Conservation (phyloP, 2,888 invertebrate genomes). For the Nymphalis c-album region DNA sequence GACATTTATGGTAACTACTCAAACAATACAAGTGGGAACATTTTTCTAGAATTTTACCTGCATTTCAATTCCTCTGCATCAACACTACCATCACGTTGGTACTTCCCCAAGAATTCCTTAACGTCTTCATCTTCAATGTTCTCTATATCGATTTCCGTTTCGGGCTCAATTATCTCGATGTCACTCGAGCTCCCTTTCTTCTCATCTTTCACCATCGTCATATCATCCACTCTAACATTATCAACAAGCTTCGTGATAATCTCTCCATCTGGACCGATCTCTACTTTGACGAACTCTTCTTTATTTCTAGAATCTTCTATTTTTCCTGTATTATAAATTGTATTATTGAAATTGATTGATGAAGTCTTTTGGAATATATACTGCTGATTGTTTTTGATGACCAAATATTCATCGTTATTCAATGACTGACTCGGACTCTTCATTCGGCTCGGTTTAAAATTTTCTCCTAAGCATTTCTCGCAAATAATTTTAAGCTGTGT, state of each 20-base stretch:
- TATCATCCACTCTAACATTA: constrained; percentile 44
- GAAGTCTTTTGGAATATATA: constrained; percentile 69
- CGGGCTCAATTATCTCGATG: constrained; percentile 66
- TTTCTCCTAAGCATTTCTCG: constrained; percentile 60
- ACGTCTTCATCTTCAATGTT: constrained; percentile 74
- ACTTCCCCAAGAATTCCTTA: constrained; percentile 71
- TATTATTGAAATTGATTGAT: constrained; percentile 46
- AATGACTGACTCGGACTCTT: constrained; percentile 66
- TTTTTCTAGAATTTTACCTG: constrained; percentile 51
- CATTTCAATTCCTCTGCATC: constrained; percentile 61
- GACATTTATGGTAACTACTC: too few species aligned
- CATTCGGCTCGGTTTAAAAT: constrained; percentile 64
- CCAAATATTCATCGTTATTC: constrained; percentile 67
- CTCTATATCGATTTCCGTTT: constrained; percentile 65
- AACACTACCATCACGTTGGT: constrained; percentile 49
- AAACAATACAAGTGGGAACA: too few species aligned
- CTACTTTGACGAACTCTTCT: constrained; percentile 66
- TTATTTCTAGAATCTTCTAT: constrained; percentile 11
- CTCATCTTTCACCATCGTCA: constrained; percentile 50
- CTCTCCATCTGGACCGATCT: constrained; percentile 72
- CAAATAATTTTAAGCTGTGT: constrained; percentile 71
- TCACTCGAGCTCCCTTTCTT: constrained; percentile 62
- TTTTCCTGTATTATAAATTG: not conserved
- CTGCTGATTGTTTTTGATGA: constrained; percentile 74
- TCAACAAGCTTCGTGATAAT: constrained; percentile 63